Conservation (phyloP, 2,797 vertebrate genomes). For the Typhlichthys eigenmanni region DNA sequence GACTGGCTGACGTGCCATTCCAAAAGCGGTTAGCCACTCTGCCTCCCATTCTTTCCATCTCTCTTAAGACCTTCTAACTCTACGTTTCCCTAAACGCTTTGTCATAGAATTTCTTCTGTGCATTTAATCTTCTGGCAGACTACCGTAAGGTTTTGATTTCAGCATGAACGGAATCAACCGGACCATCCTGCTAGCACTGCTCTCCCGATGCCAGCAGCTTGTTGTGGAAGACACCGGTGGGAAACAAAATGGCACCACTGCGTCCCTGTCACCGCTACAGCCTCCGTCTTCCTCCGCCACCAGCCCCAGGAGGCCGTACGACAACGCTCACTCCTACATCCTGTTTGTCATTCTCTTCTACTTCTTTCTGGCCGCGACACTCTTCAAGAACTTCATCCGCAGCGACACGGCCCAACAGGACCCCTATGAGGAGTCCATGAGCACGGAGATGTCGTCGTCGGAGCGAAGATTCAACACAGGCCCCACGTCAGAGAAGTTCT, state of each 20-base stretch:
- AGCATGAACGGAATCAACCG: constrained; percentile 61
- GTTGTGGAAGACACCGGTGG: constrained; percentile 72
- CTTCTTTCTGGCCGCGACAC: constrained; percentile 83
- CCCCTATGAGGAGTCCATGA: constrained; percentile 83
- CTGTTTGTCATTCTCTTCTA: constrained; percentile 92
- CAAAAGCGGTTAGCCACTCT: constrained; percentile 48
- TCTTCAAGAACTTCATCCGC: constrained; percentile 84
- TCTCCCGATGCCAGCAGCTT: constrained; percentile 61
- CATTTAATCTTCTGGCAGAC: not conserved
- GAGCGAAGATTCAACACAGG: constrained; percentile 76
- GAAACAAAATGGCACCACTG: constrained; percentile 17
- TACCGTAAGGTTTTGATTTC: constrained; percentile 1
- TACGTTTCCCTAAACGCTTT: not conserved
- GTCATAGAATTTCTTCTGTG: not conserved
- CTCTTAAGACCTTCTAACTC: not conserved
- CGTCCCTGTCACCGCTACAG: constrained; percentile 24
- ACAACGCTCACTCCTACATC: constrained; percentile 89
- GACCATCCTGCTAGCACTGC: constrained; percentile 64
- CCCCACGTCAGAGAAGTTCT: constrained; percentile 73
- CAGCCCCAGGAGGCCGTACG: constrained; percentile 74
- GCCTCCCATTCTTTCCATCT: constrained; percentile 35
- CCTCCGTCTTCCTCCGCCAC: constrained; percentile 17
- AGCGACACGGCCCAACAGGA: constrained; percentile 82
- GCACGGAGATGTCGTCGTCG: constrained; percentile 56
- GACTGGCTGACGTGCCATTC: constrained; percentile 71